Evolutionary conservation across 2,797 vertebrate genomes (phyloP).

Genomic region (Spinibarbus caldwelli): DNA sequence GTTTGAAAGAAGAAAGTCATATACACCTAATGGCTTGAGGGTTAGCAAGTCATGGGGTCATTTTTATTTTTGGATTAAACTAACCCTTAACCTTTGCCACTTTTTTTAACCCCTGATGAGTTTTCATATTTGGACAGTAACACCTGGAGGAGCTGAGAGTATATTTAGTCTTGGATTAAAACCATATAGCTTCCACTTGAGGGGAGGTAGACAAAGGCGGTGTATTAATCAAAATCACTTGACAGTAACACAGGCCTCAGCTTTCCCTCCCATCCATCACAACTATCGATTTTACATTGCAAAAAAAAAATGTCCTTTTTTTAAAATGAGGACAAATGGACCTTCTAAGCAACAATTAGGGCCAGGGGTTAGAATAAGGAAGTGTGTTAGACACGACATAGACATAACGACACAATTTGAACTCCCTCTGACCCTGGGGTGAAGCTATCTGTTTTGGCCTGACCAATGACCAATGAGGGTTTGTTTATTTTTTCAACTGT

Average conservation of each 20-base stretch:
- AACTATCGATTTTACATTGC: constrained; percentile 48
- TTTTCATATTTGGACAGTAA: not conserved
- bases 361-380: constrained; percentile 11
- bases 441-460: not conserved
- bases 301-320: not conserved
- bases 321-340: constrained; percentile 33
- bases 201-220: constrained; percentile 11
- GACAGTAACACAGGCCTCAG: constrained; percentile 38
- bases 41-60: not conserved
- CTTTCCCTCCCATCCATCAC: constrained; percentile 48
- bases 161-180: constrained; percentile 37
- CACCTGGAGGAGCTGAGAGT: constrained; percentile 14
- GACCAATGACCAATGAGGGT: too few species aligned
- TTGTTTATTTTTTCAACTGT: not conserved
- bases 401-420: not conserved
- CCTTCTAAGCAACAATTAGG: not conserved
- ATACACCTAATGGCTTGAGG: too few species aligned
- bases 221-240: constrained; percentile 45
- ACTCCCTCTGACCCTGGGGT: not conserved
- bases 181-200: constrained; percentile 40
- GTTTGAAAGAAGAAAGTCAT: too few species aligned
- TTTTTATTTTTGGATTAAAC: not conserved
- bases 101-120: not conserved
- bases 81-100: not conserved
- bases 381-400: not conserved